These are phyloP conservation scores for Amphipoea lucens DNA, from an alignment of 2,888 invertebrate species.

Conservation along the genomic window DNA sequence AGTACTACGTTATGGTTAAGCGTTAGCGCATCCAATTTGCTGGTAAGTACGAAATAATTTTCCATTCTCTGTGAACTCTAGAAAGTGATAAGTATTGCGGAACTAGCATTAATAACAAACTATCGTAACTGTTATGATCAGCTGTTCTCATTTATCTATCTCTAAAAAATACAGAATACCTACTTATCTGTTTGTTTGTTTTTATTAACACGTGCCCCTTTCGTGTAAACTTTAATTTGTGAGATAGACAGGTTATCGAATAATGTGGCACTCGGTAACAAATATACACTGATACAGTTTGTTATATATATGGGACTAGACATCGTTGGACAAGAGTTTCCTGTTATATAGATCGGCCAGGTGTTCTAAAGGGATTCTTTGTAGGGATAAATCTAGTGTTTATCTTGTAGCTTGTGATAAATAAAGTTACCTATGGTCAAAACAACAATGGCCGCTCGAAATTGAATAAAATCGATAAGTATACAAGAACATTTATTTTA, in stretches of 20 bases:
- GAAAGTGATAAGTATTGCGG: not conserved
- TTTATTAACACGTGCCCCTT: conserved; percentile 25
- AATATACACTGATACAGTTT: not conserved
- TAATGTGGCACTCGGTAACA: conserved; percentile 20
- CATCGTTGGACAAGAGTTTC: not conserved
- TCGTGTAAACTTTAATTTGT: conserved; percentile 40
- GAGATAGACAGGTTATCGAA: conserved; percentile 52
- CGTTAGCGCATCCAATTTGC: too few relatives aligned
- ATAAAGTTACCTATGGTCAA: conserved; percentile 5
- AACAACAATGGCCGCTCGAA: too few relatives aligned
- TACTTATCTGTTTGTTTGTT: conserved; percentile 27
- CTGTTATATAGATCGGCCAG: not conserved
- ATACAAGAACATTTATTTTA: too few relatives aligned
- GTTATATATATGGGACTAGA: not conserved
- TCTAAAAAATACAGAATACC: not conserved
- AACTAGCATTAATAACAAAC: not conserved
- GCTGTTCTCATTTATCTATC: conserved; percentile 42
- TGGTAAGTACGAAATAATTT: not conserved
- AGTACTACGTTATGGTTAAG: too few relatives aligned
- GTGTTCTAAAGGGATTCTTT: not conserved
- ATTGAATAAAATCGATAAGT: too few relatives aligned
- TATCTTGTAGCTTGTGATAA: not conserved
- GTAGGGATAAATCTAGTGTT: not conserved
- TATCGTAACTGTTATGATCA: conserved; percentile 28
- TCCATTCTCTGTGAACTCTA: not conserved